A percentile compares a stretch with the other conserved stretches of the same genome.
Conservation (phyloP, 2,113 vertebrate genomes). For the Siphamia tubifer region DNA sequence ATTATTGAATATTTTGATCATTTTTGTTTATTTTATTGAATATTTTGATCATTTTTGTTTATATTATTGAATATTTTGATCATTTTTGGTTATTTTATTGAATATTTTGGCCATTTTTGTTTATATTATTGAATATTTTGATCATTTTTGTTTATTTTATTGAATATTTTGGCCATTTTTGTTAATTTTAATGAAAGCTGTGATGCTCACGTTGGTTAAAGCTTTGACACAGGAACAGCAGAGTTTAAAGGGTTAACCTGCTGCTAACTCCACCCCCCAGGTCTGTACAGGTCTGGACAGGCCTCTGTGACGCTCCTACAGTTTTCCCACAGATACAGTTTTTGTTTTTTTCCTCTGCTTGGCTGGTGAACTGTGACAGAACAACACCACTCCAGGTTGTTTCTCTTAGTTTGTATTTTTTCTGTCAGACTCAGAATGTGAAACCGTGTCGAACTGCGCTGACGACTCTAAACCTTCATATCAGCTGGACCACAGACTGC, state of each 20-base stretch:
- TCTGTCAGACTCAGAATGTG: slow-evolving; percentile 25
- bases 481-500: slow-evolving; percentile 45
- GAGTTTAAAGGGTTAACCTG: slow-evolving; percentile 34
- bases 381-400: slow-evolving; percentile 71
- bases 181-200: too few species aligned
- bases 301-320: slow-evolving; percentile 51
- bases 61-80: too few species aligned
- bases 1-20: too few species aligned
- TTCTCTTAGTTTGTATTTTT: not conserved
- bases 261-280: slow-evolving; percentile 61
- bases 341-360: slow-evolving; percentile 64
- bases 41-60: too few species aligned
- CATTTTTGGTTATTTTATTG: too few species aligned
- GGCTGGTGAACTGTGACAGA: slow-evolving; percentile 67
- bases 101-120: too few species aligned
- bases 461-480: slow-evolving; percentile 66
- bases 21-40: too few species aligned
- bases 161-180: too few species aligned
- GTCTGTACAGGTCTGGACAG: slow-evolving; percentile 55
- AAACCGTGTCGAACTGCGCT: slow-evolving; percentile 43
- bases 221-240: slow-evolving; percentile 3
- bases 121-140: too few species aligned
- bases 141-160: too few species aligned
- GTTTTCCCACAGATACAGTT: slow-evolving; percentile 53
- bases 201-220: too few species aligned